Base-by-base conservation (phyloP, 2,113 vertebrate species). In the Sturnus vulgaris region DNA sequence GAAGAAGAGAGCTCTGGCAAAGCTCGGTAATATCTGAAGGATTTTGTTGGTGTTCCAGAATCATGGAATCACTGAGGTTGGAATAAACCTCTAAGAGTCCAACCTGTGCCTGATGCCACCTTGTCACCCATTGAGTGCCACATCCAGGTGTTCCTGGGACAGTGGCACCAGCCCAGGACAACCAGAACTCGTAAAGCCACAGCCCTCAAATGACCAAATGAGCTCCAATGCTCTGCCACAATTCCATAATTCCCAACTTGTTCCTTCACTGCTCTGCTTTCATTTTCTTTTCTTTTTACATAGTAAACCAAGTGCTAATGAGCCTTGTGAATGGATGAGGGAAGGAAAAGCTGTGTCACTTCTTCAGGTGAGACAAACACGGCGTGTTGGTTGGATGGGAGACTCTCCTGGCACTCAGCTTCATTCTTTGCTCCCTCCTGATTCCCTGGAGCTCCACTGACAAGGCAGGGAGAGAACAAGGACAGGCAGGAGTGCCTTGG, bases 171-270 rank as follows among this genome's bases (percentile, higher is more conserved):
- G 25, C 30, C 50, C 56, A 22, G 77, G 1, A 28, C n/a, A 49
- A 6, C 49, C 40, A 53, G 12, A 47, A 46, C 50, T 14, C 0
- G 0, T 3, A 35, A 42, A 84, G 9, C 39, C 39, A 27, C 12
- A 0, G 53, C 12, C 70, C 83, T 27, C 37, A 40, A 75, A 22
- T 17, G 64, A 61, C 21, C 20, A 27, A 59, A 7, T 2, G 35
- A 47, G 57, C 42, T 64, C 24, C 35, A 46, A 7, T 2, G n/a
- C 35, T 77, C 68, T n/a, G 35, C 27, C 73, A 75, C 55, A 61
- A 35, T 10, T 47, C 30, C 15, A 2, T 16, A 1, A 78, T n/a
- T 69, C 56, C 52, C 30, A 39, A 17, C 35, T 16, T 33, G 33
- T 16, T 79, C 40, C 69, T 82, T 37, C 28, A n/a, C 24, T 44